These are phyloP conservation scores for Peromyscus aztecus DNA, from an alignment of 2,797 vertebrate species.

Conservation along the genomic window DNA sequence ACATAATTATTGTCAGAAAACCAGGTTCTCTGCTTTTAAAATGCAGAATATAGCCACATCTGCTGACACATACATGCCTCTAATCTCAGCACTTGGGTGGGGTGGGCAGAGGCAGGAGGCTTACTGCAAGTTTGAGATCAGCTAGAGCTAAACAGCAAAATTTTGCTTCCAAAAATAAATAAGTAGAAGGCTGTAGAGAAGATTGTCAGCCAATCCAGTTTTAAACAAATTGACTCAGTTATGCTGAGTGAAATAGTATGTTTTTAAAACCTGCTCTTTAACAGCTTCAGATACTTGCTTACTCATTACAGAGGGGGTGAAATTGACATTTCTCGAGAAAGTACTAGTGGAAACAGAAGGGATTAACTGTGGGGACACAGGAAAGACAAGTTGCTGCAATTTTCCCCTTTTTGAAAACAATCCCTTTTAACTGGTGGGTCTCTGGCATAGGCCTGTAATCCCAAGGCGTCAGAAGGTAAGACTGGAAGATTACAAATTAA, in stretches of 20 bases:
- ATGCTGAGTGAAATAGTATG: conserved; percentile 49
- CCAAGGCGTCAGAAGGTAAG: background rate
- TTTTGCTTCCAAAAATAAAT: conserved; percentile 10
- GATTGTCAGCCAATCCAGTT: background rate
- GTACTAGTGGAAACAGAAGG: conserved; percentile 82
- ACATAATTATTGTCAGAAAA: conserved; percentile 12
- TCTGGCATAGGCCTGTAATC: background rate
- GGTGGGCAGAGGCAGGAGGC: background rate
- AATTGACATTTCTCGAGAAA: conserved; percentile 46
- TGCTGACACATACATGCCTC: background rate
- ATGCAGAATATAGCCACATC: background rate
- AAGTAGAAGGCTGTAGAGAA: background rate
- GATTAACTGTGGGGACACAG: conserved; percentile 88
- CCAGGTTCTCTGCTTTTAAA: background rate
- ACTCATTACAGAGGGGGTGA: conserved; percentile 70
- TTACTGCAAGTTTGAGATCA: background rate
- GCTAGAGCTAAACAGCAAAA: background rate
- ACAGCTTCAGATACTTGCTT: conserved; percentile 61
- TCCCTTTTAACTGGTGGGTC: background rate
- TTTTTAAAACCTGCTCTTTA: background rate
- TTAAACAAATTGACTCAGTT: conserved; percentile 11
- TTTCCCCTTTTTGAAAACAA: conserved; percentile 79
- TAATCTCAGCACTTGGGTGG: background rate
- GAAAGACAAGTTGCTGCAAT: conserved; percentile 87
- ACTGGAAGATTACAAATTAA: background rate